Percentiles rank a stretch among this genome's conserved stretches.
These are phyloP conservation scores for Laterallus jamaicensis DNA, from an alignment of 2,113 vertebrate genomes.

Conservation along the genomic window DNA sequence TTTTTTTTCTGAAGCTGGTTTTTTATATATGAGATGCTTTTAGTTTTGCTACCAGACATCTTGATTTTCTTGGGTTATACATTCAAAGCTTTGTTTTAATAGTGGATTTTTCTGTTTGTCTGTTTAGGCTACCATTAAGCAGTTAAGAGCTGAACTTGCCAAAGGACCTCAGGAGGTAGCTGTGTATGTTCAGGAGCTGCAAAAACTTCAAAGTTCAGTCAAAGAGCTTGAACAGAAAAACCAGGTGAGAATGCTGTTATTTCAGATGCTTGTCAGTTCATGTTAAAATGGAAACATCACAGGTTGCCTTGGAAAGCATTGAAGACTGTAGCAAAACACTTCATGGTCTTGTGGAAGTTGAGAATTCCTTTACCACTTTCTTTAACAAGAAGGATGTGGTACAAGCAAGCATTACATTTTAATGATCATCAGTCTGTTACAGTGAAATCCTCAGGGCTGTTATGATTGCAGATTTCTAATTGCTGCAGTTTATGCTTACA, in stretches of 20 bases:
- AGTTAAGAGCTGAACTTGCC: conserved; percentile 90
- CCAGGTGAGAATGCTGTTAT: conserved; percentile 80
- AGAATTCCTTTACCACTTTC: background rate
- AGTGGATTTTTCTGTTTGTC: conserved; percentile 5
- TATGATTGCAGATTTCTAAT: background rate
- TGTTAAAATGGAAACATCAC: background rate
- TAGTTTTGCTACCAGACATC: background rate
- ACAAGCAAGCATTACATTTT: background rate
- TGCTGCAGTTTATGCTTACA: background rate
- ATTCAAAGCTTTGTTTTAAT: background rate
- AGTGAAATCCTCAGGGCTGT: background rate
- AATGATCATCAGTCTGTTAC: background rate
- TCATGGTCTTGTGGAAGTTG: background rate
- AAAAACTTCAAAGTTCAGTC: conserved; percentile 84
- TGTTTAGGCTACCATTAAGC: conserved; percentile 84
- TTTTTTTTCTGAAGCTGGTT: background rate
- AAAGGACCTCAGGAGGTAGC: conserved; percentile 95
- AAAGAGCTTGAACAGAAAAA: conserved; percentile 88
- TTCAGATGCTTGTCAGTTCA: background rate
- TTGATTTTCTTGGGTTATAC: background rate
- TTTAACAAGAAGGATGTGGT: background rate
- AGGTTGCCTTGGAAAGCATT: background rate
- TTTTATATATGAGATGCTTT: background rate
- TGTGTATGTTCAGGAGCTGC: conserved; percentile 91
- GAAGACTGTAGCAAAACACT: background rate